Evolutionary conservation across 35 echinoderm and acorn worm genomes (phyloP), one percentile per base, ranked within the genome.

Genomic region (Holothuria glaberrima): DNA sequence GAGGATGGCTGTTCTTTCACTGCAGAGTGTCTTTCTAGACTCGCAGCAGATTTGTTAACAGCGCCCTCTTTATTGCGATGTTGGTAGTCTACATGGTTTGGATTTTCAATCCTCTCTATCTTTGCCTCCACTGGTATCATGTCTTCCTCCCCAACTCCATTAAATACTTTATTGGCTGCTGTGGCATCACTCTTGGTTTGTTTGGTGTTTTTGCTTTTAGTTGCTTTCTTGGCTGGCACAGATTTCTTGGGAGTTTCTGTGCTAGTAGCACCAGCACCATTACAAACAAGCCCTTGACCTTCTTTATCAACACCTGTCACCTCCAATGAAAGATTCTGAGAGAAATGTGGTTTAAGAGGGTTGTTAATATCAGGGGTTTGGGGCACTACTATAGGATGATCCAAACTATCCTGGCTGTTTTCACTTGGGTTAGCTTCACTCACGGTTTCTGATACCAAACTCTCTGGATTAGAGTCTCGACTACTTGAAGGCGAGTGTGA

Each of bases 81-180:
- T n/a, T 87, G 85, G 31, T 67, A 21, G 1, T 69, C 60, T 0
- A 87, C 50, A 59, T 87, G 66, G 63, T 87, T 67, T 50, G 85
- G 85, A 50, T 87, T 87, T 70, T 87, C 85, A 13, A 87, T 87
- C 12, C 85, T 87, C 28, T 87, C 61, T 18, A 87, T 87, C 31
- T 69, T 69, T 9, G 65, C 85, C 31, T 87, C 85, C 22, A 87
- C 66, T 29, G 85, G 85, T 26, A 71, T 67, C 54, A 87, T 69
- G 2, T 27, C 61, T 50, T 87, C 85, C 35, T 87, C 85, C 3
- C 85, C 85, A 30, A 87, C 44, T 9, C 85, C 85, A 22, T 87
- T 87, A 24, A 87, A 50, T 54, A 71, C 66, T 36, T 87, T 87
- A 0, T 60, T 84, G 12, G 52, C 46, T 18, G 22, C 58, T 78